Evolutionary conservation across 2,113 vertebrate species (phyloP), one percentile per base, ranked within the genome.

Genomic region (Octodon degus): DNA sequence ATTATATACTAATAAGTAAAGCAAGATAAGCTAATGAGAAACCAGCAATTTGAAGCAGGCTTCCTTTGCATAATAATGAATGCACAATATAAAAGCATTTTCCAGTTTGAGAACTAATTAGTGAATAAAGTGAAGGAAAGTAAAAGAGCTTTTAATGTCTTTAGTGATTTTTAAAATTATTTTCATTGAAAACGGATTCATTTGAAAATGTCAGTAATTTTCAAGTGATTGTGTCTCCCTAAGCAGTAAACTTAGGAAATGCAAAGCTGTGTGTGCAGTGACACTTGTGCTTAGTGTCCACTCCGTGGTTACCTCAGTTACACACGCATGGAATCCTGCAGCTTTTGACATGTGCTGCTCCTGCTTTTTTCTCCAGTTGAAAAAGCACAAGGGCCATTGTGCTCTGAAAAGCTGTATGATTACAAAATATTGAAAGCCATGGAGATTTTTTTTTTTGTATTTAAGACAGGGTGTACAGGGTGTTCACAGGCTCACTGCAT

Each of bases 1-100:
- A 95, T 82, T 93, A n/a, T 77, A 93, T 60, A 90, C 81, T 97
- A 87, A 87, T 94, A 92, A 94, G 60, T 74, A 89, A 92, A 63
- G 76, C 76, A 53, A 94, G 55, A 32, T 89, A 86, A 93, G 14
- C 89, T 94, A 94, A 93, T 96, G 76, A 92, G 90, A 96, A 96
- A 97, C 92, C 58, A 90, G 40, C 58, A 94, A 81, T 90, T 95
- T 96, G 74, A 96, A 95, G 87, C 79, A 86, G 27, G 40, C 1
- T 13, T 88, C 47, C 37, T 87, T 96, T 95, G 65, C 53, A 84
- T 95, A 90, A 79, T 91, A 84, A 87, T 74, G 40, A 24, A 74
- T 90, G 83, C 10, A 85, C 91, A 88, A 84, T 92, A 60, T 58
- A 93, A 93, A 87, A 94, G 4, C 80, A n/a, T 67, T 62, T 72